Conservation (phyloP, 2,888 invertebrate species). For the Heliconius erato region DNA sequence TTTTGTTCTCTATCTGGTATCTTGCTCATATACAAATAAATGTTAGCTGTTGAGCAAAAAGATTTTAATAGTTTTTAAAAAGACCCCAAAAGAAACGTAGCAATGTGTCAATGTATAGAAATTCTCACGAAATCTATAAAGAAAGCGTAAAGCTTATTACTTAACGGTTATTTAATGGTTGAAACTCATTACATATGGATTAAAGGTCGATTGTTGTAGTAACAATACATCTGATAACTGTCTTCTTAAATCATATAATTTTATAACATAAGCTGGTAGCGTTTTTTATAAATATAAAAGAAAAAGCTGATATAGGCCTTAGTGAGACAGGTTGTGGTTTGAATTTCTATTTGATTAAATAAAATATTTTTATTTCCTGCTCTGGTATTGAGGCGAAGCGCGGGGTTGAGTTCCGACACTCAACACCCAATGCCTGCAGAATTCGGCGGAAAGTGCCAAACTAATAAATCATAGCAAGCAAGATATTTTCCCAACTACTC, state of each 20-base stretch:
- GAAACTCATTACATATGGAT: slow-evolving; percentile 40
- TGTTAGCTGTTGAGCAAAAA: not conserved
- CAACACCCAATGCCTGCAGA: too few relatives aligned
- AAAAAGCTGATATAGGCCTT: not conserved
- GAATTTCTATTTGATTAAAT: too few relatives aligned
- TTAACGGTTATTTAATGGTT: slow-evolving; percentile 40
- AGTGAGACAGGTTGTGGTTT: too few relatives aligned
- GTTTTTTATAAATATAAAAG: not conserved
- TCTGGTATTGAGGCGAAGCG: too few relatives aligned
- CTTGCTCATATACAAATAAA: not conserved
- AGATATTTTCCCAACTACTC: too few relatives aligned
- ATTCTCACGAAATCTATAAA: slow-evolving; percentile 22
- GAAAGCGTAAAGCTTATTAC: slow-evolving; percentile 25
- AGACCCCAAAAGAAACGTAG: not conserved
- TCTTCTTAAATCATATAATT: slow-evolving; percentile 53
- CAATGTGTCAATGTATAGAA: not conserved
- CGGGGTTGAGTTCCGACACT: too few relatives aligned
- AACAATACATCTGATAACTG: slow-evolving; percentile 57
- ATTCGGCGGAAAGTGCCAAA: too few relatives aligned
- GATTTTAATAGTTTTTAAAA: too few relatives aligned
- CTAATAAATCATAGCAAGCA: too few relatives aligned
- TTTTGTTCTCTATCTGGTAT: too few relatives aligned
- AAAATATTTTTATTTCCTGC: too few relatives aligned
- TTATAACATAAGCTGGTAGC: slow-evolving; percentile 44
- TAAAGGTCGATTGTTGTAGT: slow-evolving; percentile 55